Conservation (phyloP, 2,113 vertebrate species). For the Percopsis transmontana region DNA sequence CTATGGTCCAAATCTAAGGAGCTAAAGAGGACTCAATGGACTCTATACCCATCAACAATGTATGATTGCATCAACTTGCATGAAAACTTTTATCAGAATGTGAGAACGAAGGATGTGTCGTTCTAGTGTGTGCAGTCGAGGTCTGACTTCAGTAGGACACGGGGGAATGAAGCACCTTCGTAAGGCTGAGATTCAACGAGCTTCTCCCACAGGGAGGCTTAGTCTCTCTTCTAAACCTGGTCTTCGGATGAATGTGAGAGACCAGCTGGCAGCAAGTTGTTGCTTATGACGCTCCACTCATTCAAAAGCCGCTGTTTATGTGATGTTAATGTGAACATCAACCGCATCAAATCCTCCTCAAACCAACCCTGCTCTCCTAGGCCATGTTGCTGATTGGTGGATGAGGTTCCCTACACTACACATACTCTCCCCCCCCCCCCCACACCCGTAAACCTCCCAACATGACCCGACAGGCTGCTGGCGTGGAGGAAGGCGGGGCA, state of each 20-base stretch:
- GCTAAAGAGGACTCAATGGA: background rate
- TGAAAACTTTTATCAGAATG: slow-evolving; percentile 14
- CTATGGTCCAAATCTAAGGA: background rate
- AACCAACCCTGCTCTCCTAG: slow-evolving; percentile 21
- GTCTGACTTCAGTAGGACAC: slow-evolving; percentile 38
- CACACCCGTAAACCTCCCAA: background rate
- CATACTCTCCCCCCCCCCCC: slow-evolving; percentile 49
- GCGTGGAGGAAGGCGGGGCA: slow-evolving; percentile 30
- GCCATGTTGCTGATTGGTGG: slow-evolving; percentile 28
- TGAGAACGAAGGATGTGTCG: slow-evolving; percentile 19
- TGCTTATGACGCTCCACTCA: background rate
- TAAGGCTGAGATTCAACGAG: slow-evolving; percentile 28
- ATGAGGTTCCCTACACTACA: slow-evolving; percentile 54
- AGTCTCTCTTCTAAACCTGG: slow-evolving; percentile 22
- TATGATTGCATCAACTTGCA: slow-evolving; percentile 27
- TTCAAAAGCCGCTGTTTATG: slow-evolving; percentile 16
- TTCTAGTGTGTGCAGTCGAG: slow-evolving; percentile 59
- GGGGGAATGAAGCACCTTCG: slow-evolving; percentile 45
- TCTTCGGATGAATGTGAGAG: slow-evolving; percentile 37
- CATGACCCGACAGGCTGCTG: slow-evolving; percentile 13
- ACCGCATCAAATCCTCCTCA: slow-evolving; percentile 18
- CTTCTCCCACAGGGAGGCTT: slow-evolving; percentile 36
- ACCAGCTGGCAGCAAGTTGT: slow-evolving; percentile 4
- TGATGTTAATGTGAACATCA: background rate
- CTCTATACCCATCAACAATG: slow-evolving; percentile 22